These are phyloP conservation scores for Caerostris darwini DNA, from an alignment of 1,140 invertebrate genomes.

Conservation along the genomic window DNA sequence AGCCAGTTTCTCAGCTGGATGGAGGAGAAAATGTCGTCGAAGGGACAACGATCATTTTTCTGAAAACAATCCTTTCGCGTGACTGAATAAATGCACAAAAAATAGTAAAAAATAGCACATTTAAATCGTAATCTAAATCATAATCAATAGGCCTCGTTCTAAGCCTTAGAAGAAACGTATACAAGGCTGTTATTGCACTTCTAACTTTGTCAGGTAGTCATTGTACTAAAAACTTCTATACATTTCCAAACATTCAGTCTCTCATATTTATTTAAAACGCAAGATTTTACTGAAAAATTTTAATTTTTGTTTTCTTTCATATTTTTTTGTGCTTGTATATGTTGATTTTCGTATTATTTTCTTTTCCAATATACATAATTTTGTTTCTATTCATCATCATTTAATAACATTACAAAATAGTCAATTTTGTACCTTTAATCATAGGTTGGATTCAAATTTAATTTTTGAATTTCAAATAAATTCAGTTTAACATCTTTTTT, in stretches of 20 bases:
- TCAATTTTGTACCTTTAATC: too few species aligned
- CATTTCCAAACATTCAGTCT: background rate
- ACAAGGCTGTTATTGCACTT: background rate
- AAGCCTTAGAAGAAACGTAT: background rate
- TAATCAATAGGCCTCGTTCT: too few species aligned
- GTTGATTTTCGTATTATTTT: too few species aligned
- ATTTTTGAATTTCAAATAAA: too few species aligned
- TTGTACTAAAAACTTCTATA: too few species aligned
- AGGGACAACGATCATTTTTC: constrained; percentile 30
- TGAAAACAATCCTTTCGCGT: constrained; percentile 72
- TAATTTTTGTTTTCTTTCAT: too few species aligned
- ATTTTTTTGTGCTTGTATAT: too few species aligned
- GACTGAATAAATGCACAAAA: background rate
- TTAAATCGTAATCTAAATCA: background rate
- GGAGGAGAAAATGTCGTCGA: constrained; percentile 49
- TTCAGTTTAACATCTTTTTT: too few species aligned
- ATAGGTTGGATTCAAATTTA: too few species aligned
- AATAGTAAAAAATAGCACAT: background rate
- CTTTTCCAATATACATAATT: too few species aligned
- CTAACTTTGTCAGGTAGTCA: background rate
- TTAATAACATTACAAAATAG: too few species aligned
- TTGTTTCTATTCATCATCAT: too few species aligned
- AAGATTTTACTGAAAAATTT: background rate
- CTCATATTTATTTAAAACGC: background rate
- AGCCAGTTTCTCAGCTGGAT: constrained; percentile 81